Conservation (phyloP, 2,888 invertebrate species). For the Apamea monoglypha region DNA sequence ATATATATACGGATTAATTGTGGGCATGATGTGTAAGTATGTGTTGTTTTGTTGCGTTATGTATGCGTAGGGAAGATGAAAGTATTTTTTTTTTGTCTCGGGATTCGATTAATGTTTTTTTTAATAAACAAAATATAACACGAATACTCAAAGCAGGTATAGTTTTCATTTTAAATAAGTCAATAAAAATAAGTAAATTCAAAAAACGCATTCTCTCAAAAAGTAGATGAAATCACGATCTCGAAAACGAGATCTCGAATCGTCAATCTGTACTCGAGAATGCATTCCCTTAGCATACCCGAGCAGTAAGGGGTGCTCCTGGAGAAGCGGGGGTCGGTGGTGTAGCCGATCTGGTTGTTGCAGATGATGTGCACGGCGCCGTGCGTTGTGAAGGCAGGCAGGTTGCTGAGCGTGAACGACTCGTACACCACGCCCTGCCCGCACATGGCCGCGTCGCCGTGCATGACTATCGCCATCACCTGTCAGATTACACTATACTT, state of each 20-base stretch:
- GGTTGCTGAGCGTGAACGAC: slow-evolving; percentile 90
- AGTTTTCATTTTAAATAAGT: not conserved
- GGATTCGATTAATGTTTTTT: not conserved
- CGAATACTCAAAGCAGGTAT: no score
- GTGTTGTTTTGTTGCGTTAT: not conserved
- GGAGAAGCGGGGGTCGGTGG: slow-evolving; percentile 96
- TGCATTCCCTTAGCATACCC: slow-evolving; percentile 72
- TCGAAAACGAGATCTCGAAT: not conserved
- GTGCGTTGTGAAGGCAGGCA: slow-evolving; percentile 92
- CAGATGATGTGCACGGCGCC: slow-evolving; percentile 92
- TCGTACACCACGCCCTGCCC: slow-evolving; percentile 93
- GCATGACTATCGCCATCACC: slow-evolving; percentile 92
- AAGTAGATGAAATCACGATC: not conserved
- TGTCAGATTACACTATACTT: slow-evolving; percentile 66
- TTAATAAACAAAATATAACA: not conserved
- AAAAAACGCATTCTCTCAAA: not conserved
- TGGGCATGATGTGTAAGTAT: not conserved
- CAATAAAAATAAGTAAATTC: no score
- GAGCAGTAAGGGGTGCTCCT: slow-evolving; percentile 97
- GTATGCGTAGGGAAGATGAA: not conserved
- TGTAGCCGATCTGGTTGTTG: slow-evolving; percentile 96
- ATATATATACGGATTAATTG: not conserved
- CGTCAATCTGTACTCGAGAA: not conserved
- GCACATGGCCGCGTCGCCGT: slow-evolving; percentile 92
- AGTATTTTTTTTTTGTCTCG: not conserved